Conservation (phyloP, 2,113 vertebrate genomes). For the Tyrannus savana region DNA sequence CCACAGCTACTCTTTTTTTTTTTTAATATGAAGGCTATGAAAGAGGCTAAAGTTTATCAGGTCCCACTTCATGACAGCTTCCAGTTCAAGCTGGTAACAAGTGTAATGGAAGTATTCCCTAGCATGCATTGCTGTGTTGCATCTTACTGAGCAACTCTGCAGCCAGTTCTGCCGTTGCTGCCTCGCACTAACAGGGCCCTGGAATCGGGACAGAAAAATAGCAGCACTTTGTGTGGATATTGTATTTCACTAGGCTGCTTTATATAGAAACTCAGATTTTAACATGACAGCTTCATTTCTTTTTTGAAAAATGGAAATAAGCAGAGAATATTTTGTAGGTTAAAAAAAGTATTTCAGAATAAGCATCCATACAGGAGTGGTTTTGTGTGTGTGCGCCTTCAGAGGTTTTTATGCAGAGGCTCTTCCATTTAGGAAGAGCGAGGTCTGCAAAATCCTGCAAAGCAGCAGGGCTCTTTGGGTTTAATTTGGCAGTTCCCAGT, state of each 20-base stretch:
- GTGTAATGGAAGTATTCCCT: neutral
- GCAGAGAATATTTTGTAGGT: conserved; percentile 37
- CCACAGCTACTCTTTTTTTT: neutral
- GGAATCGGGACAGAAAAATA: conserved; percentile 1
- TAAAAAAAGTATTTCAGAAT: conserved; percentile 52
- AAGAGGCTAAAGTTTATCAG: neutral
- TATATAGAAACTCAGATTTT: conserved; percentile 51
- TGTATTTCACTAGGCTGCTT: conserved; percentile 57
- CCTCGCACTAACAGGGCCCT: conserved; percentile 15
- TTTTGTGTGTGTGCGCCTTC: neutral
- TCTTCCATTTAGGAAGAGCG: neutral
- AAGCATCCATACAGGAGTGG: conserved; percentile 7
- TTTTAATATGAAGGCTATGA: neutral
- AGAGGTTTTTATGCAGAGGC: neutral
- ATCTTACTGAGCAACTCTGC: conserved; percentile 31
- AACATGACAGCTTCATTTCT: conserved; percentile 57
- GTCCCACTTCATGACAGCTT: conserved; percentile 18
- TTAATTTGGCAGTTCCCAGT: neutral
- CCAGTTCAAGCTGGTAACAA: neutral
- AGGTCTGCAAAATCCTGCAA: neutral
- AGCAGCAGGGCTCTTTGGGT: neutral
- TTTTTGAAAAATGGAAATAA: conserved; percentile 46
- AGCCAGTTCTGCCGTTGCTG: neutral
- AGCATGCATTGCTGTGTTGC: neutral
- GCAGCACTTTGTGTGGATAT: conserved; percentile 39